Conservation (phyloP, 2,113 vertebrate species). For the Macheiramphus alcinus region DNA sequence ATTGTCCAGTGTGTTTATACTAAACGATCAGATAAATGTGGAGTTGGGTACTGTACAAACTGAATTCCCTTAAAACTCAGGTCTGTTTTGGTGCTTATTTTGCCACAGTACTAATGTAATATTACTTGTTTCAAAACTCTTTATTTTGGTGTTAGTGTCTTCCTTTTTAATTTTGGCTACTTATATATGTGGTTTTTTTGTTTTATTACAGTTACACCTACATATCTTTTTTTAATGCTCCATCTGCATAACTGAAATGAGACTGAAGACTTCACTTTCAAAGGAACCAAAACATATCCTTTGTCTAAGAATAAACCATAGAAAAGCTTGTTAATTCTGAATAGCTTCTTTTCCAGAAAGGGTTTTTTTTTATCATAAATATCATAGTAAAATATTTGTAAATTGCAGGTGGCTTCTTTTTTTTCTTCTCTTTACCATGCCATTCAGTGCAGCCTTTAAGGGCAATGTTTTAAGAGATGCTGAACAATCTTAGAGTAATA, state of each 20-base stretch:
- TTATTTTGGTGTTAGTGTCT: background rate
- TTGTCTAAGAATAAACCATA: constrained; percentile 29
- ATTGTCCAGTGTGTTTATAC: background rate
- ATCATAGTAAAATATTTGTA: background rate
- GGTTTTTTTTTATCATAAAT: background rate
- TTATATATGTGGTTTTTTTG: background rate
- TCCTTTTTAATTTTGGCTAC: background rate
- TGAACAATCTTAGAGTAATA: background rate
- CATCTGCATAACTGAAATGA: constrained; percentile 73
- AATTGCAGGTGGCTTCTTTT: background rate
- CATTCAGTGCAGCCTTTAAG: background rate
- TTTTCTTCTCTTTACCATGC: background rate
- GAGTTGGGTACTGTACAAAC: background rate
- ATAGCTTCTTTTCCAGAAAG: background rate
- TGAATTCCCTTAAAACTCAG: background rate
- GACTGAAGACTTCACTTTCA: constrained; percentile 89
- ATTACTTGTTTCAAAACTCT: background rate
- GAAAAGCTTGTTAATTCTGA: background rate
- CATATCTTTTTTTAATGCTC: background rate
- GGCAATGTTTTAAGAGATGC: background rate
- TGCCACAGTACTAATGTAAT: background rate
- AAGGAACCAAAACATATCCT: constrained; percentile 99
- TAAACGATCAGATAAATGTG: background rate
- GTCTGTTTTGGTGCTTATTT: background rate
- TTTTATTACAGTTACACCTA: background rate